Conservation (phyloP, 2,888 invertebrate species). For the Dynastes tityus region DNA sequence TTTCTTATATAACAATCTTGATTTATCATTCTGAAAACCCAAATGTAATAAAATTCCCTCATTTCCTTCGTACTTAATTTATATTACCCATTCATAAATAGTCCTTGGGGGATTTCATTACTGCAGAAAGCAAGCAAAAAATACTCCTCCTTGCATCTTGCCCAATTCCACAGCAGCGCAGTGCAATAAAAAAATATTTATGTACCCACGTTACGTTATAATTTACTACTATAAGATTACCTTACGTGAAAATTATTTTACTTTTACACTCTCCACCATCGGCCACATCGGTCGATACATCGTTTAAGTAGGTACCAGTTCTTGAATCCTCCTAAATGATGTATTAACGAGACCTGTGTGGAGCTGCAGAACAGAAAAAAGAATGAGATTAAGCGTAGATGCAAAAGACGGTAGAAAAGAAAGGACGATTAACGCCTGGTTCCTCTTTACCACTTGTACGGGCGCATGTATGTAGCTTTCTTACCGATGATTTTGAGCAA, state of each 20-base stretch:
- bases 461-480: neutral
- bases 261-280: constrained; percentile 8
- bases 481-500: constrained; percentile 33
- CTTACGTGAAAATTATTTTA: constrained; percentile 23
- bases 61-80: no score
- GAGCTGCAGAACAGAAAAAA: neutral
- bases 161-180: no score
- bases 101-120: no score
- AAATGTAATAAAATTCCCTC: no score
- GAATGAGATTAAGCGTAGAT: no score
- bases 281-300: neutral
- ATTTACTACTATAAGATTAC: constrained; percentile 27
- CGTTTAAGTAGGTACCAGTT: constrained; percentile 33
- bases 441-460: neutral
- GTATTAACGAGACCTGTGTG: constrained; percentile 21
- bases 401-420: neutral
- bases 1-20: no score
- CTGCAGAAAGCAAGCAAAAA: no score
- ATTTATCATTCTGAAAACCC: no score
- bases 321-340: constrained; percentile 12
- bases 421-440: constrained; percentile 2
- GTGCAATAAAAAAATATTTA: constrained; percentile 22
- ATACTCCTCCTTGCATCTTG: no score
- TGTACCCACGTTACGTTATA: constrained; percentile 11
- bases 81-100: no score